Conservation (phyloP, 2,113 vertebrate genomes). For the Dermatemys mawii region DNA sequence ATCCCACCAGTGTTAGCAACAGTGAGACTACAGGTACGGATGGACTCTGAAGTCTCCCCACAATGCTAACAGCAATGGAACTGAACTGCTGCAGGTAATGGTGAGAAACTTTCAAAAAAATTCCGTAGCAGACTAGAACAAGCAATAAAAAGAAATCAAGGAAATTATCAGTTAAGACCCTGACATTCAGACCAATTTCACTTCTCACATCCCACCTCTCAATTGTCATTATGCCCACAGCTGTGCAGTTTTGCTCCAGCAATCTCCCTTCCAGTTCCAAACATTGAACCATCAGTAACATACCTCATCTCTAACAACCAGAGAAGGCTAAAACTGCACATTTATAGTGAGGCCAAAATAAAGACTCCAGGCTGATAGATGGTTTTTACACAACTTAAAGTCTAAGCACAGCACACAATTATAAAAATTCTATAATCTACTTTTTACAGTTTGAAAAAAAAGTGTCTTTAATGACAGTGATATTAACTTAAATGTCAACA, state of each 20-base stretch:
- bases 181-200: background rate
- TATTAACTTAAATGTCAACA: constrained; percentile 44
- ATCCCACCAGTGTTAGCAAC: background rate
- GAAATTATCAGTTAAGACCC: background rate
- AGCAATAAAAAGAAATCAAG: background rate
- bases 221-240: background rate
- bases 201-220: background rate
- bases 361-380: background rate
- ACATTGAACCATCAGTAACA: background rate
- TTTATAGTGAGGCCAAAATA: background rate
- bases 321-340: background rate
- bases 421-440: constrained; percentile 23
- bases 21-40: background rate
- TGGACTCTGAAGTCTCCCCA: background rate
- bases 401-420: background rate
- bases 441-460: background rate
- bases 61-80: background rate
- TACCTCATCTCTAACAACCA: background rate
- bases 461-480: constrained; percentile 40
- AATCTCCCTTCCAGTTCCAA: background rate
- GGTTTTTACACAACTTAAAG: background rate
- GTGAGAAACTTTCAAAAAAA: background rate
- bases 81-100: background rate
- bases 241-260: background rate
- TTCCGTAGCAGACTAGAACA: background rate